These are phyloP conservation scores for Drosophila equinoxialis DNA, from an alignment of 1,140 invertebrate species.

Conservation along the genomic window DNA sequence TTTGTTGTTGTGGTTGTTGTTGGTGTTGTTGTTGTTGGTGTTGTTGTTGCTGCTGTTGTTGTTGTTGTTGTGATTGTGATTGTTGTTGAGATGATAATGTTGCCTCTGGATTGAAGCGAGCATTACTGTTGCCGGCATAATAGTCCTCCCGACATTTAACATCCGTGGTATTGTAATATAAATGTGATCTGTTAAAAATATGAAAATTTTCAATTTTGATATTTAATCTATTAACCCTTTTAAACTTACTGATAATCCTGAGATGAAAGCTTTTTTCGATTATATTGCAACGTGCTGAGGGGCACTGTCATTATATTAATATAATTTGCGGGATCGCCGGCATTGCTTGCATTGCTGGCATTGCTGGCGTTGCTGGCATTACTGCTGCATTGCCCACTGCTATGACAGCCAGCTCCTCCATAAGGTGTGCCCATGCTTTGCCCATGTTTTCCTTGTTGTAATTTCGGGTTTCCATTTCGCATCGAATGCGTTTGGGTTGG, in stretches of 20 bases:
- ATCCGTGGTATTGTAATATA: conserved; percentile 76
- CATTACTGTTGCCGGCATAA: conserved; percentile 54
- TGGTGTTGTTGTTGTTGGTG: conserved; percentile 32
- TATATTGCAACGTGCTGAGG: conserved; percentile 76
- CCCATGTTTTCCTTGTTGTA: conserved; percentile 28
- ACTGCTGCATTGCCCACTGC: conserved; percentile 55
- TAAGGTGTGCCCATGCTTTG: conserved; percentile 44
- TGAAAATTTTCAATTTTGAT: background rate
- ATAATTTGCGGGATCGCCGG: conserved; percentile 64
- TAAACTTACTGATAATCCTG: conserved; percentile 81
- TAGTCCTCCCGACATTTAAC: conserved; percentile 77
- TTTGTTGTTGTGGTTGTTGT: conserved; percentile 32
- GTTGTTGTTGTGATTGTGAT: conserved; percentile 41
- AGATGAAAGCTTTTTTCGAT: conserved; percentile 74
- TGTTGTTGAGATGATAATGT: conserved; percentile 40
- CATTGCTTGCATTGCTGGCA: conserved; percentile 67
- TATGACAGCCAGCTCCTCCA: conserved; percentile 49
- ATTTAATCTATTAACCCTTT: background rate
- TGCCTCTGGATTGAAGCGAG: conserved; percentile 24
- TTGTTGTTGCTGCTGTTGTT: conserved; percentile 25
- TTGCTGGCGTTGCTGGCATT: conserved; percentile 58
- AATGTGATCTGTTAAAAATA: conserved; percentile 57
- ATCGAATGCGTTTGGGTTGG: conserved; percentile 43
- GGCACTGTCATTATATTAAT: conserved; percentile 81
- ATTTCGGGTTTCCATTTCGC: conserved; percentile 54